These are phyloP conservation scores for Acronicta leporina DNA, from an alignment of 2,888 invertebrate genomes.

Conservation along the genomic window DNA sequence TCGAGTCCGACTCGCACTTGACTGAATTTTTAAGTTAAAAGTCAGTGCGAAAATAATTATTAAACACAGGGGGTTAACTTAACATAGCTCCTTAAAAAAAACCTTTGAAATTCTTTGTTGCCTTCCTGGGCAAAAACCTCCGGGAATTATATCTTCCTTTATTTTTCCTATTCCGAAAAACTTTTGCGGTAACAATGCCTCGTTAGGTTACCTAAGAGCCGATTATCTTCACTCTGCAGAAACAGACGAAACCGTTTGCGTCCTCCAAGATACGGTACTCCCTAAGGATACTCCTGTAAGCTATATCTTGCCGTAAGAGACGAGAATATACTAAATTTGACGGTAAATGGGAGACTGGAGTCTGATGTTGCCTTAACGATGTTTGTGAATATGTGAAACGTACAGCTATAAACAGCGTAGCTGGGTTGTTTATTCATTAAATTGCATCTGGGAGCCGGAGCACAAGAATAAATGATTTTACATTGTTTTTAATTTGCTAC, in stretches of 20 bases:
- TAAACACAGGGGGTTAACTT: background rate
- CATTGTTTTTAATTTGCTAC: too few relatives aligned
- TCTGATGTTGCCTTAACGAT: constrained; percentile 36
- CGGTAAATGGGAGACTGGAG: constrained; percentile 52
- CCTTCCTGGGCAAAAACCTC: constrained; percentile 1
- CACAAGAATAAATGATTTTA: too few relatives aligned
- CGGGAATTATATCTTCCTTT: constrained; percentile 11
- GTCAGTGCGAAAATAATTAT: too few relatives aligned
- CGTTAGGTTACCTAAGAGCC: constrained; percentile 26
- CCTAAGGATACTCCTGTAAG: constrained; percentile 43
- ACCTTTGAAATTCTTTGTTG: background rate
- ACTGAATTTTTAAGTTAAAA: too few relatives aligned
- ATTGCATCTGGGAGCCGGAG: too few relatives aligned
- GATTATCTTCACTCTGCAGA: constrained; percentile 47
- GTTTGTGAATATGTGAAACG: constrained; percentile 15
- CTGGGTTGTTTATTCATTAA: background rate
- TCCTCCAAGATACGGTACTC: constrained; percentile 51
- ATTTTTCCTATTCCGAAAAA: constrained; percentile 16
- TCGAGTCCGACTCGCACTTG: too few relatives aligned
- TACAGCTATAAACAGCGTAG: constrained; percentile 5
- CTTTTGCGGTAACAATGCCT: constrained; percentile 13
- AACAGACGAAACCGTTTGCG: constrained; percentile 49
- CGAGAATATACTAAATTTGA: constrained; percentile 54
- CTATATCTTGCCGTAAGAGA: constrained; percentile 52
- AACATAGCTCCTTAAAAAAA: background rate